phyloP scores from a whole-genome alignment of 2,113 vertebrate species.

The Clinocottus analis region DNA sequence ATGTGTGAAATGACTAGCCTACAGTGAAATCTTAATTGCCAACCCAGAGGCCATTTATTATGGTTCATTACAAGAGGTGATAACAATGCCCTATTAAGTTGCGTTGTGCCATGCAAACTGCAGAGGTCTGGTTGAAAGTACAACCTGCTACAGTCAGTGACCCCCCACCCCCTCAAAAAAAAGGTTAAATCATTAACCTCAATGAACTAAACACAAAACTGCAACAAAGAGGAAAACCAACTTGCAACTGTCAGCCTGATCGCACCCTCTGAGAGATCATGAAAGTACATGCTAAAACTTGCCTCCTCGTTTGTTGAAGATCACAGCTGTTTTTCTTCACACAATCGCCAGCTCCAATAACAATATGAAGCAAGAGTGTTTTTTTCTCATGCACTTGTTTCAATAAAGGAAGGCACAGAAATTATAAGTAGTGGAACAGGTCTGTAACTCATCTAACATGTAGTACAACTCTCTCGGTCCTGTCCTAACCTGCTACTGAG shows the following conservation, averaged over 20 bases:
- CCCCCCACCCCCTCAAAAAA: no score
- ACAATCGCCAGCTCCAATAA: background rate
- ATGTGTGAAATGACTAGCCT: background rate
- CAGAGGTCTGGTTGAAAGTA: background rate
- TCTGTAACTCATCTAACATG: background rate
- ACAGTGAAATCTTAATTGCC: background rate
- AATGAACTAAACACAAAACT: background rate
- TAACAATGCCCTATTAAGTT: background rate
- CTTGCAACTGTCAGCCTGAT: background rate
- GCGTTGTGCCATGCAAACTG: background rate
- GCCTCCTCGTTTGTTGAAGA: constrained; percentile 13
- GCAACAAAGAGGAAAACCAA: background rate
- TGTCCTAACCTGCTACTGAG: constrained; percentile 33
- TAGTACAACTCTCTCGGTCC: background rate
- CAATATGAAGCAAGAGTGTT: background rate
- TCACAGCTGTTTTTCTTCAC: constrained; percentile 2
- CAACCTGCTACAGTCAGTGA: background rate
- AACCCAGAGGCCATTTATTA: background rate
- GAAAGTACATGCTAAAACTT: constrained; percentile 11
- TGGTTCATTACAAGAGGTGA: background rate
- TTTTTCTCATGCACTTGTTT: constrained; percentile 7
- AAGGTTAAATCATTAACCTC: background rate
- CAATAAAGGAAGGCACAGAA: constrained; percentile 2
- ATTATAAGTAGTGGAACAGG: constrained; percentile 25
- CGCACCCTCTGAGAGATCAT: background rate